A percentile compares a stretch with the other conserved stretches of the same genome.
Conservation (phyloP, 92 coral and sea anemone species). For the Meandrina meandrites region DNA sequence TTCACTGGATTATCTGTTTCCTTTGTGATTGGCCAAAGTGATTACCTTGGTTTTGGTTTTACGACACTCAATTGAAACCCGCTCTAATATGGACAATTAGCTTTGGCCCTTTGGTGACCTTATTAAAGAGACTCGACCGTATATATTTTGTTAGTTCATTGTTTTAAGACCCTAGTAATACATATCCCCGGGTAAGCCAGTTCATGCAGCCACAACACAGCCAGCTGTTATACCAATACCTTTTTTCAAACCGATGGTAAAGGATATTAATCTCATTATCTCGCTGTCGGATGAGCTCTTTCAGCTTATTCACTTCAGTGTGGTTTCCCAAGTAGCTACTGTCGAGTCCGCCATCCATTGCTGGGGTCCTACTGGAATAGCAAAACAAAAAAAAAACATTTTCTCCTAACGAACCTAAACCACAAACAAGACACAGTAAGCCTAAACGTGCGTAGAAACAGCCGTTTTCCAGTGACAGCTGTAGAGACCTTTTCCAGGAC, state of each 20-base stretch:
- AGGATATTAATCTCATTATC: constrained; percentile 99
- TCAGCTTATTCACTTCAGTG: constrained; percentile 83
- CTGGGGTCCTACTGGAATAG: constrained; percentile 22
- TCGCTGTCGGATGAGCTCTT: constrained; percentile 92
- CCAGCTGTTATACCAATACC: constrained; percentile 56
- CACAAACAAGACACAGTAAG: too few relatives aligned
- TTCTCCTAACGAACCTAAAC: not conserved
- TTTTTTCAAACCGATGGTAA: constrained; percentile 55
- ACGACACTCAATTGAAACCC: too few relatives aligned
- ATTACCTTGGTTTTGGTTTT: too few relatives aligned
- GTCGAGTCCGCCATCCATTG: constrained; percentile 52
- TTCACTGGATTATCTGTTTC: too few relatives aligned
- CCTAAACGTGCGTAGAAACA: too few relatives aligned
- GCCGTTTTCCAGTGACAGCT: not conserved
- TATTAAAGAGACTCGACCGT: too few relatives aligned
- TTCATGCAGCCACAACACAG: constrained; percentile 49
- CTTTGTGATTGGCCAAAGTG: too few relatives aligned
- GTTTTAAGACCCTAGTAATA: constrained; percentile 25
- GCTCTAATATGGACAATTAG: too few relatives aligned
- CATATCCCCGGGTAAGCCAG: constrained; percentile 42
- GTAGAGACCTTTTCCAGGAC: not conserved
- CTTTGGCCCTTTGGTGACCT: too few relatives aligned
- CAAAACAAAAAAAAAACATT: not conserved
- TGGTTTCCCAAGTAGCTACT: constrained; percentile 91
- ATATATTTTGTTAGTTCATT: too few relatives aligned